Percentiles rank a stretch among this genome's conserved stretches.
Evolutionary conservation across 1,140 invertebrate genomes (phyloP).

Genomic region (Diploscapter pachys): DNA sequence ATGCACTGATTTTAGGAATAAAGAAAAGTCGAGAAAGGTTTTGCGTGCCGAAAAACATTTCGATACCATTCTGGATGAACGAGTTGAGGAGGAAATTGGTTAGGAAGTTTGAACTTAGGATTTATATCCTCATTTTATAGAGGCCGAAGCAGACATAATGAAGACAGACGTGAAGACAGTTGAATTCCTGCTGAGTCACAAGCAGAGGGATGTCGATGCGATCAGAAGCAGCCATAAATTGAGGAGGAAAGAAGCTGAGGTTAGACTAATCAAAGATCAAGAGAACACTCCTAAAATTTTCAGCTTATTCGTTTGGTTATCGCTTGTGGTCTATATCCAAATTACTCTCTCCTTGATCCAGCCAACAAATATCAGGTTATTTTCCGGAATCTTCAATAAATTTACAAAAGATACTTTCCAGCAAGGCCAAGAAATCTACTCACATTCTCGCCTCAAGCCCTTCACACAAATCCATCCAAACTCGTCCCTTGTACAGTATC

Average conservation of each 20-base stretch:
- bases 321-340: constrained; percentile 25
- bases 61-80: constrained; percentile 34
- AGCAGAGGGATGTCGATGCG: constrained; percentile 21
- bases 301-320: constrained; percentile 21
- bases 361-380: constrained; percentile 30
- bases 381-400: background rate
- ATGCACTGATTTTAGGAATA: constrained; percentile 9
- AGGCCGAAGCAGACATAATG: constrained; percentile 27
- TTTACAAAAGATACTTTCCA: constrained; percentile 8
- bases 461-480: constrained; percentile 34
- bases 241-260: constrained; percentile 15
- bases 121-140: background rate
- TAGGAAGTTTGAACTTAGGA: background rate
- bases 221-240: constrained; percentile 23
- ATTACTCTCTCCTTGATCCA: constrained; percentile 25
- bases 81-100: constrained; percentile 37
- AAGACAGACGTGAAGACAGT: constrained; percentile 34
- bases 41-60: constrained; percentile 37
- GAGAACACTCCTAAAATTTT: background rate
- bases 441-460: constrained; percentile 28
- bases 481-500: constrained; percentile 32
- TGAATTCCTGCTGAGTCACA: constrained; percentile 32
- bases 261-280: background rate
- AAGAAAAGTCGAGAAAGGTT: constrained; percentile 32
- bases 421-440: constrained; percentile 33